phyloP scores from a whole-genome alignment of 2,888 invertebrate genomes.

The Platynereis dumerilii region DNA sequence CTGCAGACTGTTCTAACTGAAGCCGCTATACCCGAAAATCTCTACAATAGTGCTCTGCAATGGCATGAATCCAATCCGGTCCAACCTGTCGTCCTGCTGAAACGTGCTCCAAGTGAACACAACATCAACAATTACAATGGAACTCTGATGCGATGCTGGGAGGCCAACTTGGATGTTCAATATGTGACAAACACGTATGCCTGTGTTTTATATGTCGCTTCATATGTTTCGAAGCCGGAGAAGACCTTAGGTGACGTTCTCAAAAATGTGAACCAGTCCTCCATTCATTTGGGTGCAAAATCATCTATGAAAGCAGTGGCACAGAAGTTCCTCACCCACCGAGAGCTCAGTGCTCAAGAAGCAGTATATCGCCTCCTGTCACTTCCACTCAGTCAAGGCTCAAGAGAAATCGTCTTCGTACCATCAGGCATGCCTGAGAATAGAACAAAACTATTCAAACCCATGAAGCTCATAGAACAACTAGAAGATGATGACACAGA shows the following conservation, averaged over 20 bases:
- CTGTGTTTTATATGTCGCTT: constrained; percentile 50
- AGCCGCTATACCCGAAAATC: no score
- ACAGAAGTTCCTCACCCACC: not conserved
- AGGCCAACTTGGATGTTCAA: constrained; percentile 59
- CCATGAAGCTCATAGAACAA: not conserved
- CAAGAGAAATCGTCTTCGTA: not conserved
- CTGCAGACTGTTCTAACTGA: no score
- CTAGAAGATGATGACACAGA: not conserved
- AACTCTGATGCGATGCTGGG: constrained; percentile 40
- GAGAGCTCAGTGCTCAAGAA: not conserved
- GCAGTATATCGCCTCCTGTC: not conserved
- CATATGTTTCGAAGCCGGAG: constrained; percentile 37
- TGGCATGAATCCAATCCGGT: constrained; percentile 31
- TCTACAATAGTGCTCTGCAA: no score
- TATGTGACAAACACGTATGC: constrained; percentile 55
- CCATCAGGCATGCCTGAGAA: not conserved
- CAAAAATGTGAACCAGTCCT: constrained; percentile 42
- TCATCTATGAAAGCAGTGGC: constrained; percentile 13
- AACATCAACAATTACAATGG: constrained; percentile 46
- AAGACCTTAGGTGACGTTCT: constrained; percentile 32
- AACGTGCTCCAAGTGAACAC: no score
- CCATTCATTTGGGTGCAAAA: constrained; percentile 39
- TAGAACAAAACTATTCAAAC: not conserved
- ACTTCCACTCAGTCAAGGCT: not conserved
- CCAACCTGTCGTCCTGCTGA: constrained; percentile 35